These are phyloP conservation scores for Prunella strophiata DNA, from an alignment of 2,797 vertebrate genomes.

Conservation along the genomic window DNA sequence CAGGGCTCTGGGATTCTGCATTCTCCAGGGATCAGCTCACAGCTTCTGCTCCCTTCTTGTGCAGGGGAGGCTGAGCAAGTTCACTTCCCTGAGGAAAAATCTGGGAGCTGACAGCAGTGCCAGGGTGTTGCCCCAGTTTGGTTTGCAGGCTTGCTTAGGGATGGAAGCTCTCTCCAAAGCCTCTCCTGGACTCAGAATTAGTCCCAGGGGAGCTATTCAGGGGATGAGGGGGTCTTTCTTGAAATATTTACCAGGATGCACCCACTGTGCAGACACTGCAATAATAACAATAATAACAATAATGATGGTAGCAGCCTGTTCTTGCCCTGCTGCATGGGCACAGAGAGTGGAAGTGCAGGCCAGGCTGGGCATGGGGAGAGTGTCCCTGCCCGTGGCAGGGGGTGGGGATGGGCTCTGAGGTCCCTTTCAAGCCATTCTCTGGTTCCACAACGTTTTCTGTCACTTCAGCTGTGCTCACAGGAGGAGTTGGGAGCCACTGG, in stretches of 20 bases:
- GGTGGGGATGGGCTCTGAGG: not conserved
- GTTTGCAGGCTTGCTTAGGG: not conserved
- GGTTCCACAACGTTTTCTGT: not conserved
- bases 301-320: not conserved
- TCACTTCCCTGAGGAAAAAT: not conserved
- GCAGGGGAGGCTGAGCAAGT: not conserved
- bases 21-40: not conserved
- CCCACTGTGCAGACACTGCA: not conserved
- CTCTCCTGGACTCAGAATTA: not conserved
- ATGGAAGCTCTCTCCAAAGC: not conserved
- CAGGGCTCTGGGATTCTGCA: not conserved
- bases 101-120: accelerated
- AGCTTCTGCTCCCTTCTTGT: not conserved
- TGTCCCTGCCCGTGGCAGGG: not conserved
- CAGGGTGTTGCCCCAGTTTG: not conserved
- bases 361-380: not conserved
- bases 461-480: not conserved
- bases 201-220: not conserved
- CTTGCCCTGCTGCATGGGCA: not conserved
- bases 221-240: not conserved
- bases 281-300: not conserved
- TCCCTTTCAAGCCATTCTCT: not conserved
- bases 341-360: not conserved
- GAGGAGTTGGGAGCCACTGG: not conserved
- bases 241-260: not conserved